Conservation (phyloP, 2,888 invertebrate genomes). For the Mythimna impura region DNA sequence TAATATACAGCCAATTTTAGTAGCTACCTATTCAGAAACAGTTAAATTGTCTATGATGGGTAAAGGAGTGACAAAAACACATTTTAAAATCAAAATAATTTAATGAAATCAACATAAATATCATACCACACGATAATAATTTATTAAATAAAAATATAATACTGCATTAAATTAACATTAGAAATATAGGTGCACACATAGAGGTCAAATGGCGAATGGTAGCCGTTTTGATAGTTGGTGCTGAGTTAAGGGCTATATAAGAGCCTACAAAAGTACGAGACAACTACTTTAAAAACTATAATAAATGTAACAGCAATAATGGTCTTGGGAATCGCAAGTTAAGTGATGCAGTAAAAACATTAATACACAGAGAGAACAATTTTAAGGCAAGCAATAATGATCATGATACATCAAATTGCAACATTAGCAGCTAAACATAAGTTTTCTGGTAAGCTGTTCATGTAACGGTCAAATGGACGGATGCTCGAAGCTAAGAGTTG, state of each 20-base stretch:
- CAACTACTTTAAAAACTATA: constrained; percentile 11
- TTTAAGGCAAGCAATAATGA: not conserved
- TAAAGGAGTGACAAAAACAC: constrained; percentile 17
- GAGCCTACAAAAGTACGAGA: constrained; percentile 41
- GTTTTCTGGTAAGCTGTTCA: not conserved
- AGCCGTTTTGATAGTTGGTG: constrained; percentile 29
- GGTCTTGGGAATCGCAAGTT: not conserved
- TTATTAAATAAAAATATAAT: constrained; percentile 61
- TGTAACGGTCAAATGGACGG: constrained; percentile 28
- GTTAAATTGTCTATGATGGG: too few relatives aligned
- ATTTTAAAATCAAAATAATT: constrained; percentile 59
- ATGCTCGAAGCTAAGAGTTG: constrained; percentile 1
- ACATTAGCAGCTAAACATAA: not conserved
- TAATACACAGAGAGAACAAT: not conserved
- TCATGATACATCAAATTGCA: not conserved
- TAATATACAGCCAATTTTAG: not conserved
- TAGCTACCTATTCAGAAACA: not conserved
- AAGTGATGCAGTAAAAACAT: not conserved
- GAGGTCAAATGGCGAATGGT: constrained; percentile 23
- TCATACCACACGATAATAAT: constrained; percentile 64
- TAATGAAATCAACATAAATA: constrained; percentile 67
- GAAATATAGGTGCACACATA: constrained; percentile 54
- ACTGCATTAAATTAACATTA: constrained; percentile 67
- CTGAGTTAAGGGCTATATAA: constrained; percentile 38
- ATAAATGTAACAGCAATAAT: not conserved